phyloP scores from a whole-genome alignment of 2,797 vertebrate genomes.

The Myripristis murdjan region DNA sequence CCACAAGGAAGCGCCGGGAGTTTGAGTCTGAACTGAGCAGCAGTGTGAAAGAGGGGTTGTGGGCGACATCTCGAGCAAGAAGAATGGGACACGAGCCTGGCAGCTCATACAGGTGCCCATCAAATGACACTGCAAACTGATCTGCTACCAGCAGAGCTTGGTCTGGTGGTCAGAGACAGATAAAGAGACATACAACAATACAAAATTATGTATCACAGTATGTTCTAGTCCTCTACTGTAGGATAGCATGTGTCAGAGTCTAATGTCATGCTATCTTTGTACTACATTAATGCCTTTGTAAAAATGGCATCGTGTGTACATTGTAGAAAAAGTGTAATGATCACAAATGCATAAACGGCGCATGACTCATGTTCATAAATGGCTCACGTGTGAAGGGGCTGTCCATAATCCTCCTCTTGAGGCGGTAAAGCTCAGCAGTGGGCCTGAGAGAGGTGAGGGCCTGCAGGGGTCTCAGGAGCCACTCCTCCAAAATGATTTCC shows the following conservation, averaged over 20 bases:
- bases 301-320: no score
- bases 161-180: slow-evolving; percentile 74
- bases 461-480: slow-evolving; percentile 84
- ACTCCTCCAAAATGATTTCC: slow-evolving; percentile 87
- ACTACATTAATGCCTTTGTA: no score
- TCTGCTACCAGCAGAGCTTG: slow-evolving; percentile 87
- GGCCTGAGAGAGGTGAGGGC: slow-evolving; percentile 76
- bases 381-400: slow-evolving; percentile 87
- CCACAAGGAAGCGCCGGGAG: slow-evolving; percentile 70
- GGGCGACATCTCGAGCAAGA: slow-evolving; percentile 83
- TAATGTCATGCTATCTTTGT: no score
- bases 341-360: no score
- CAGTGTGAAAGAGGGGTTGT: slow-evolving; percentile 78
- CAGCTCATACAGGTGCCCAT: slow-evolving; percentile 86
- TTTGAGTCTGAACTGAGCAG: slow-evolving; percentile 65
- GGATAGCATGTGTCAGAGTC: no score
- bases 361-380: no score
- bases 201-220: background rate
- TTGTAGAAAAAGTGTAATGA: no score
- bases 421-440: slow-evolving; percentile 84
- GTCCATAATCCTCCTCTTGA: slow-evolving; percentile 88
- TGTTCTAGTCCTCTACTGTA: no score
- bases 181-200: background rate
- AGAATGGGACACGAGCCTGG: slow-evolving; percentile 83
- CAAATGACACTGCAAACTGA: slow-evolving; percentile 89